phyloP scores from a whole-genome alignment of 2,888 invertebrate genomes.

The Pogonocherus hispidulus region DNA sequence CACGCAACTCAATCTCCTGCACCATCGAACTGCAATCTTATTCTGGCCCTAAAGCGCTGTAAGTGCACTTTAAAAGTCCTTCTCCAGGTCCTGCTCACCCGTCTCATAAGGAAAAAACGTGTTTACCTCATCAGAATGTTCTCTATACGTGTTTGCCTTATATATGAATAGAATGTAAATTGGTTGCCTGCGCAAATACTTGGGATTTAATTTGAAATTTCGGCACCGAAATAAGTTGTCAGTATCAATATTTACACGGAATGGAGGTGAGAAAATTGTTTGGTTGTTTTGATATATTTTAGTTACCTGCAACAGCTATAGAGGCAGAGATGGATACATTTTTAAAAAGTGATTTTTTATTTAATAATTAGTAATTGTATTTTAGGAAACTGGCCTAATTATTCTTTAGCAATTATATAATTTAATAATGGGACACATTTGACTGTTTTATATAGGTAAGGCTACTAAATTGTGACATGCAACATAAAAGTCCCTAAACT shows the following conservation, averaged over 20 bases:
- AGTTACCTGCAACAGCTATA: too few species aligned
- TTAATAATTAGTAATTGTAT: too few species aligned
- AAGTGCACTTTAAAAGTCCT: neutral
- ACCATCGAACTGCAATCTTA: neutral
- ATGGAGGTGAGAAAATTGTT: neutral
- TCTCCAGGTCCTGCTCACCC: neutral
- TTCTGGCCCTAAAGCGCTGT: neutral
- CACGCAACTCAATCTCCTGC: neutral
- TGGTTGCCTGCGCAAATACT: slow-evolving; percentile 13
- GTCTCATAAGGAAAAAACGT: neutral
- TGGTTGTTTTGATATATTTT: neutral
- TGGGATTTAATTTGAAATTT: slow-evolving; percentile 12
- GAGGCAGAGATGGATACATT: too few species aligned
- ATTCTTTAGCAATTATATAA: too few species aligned
- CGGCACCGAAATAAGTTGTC: neutral
- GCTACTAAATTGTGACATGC: too few species aligned
- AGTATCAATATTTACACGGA: neutral
- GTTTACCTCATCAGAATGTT: neutral
- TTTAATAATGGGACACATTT: too few species aligned
- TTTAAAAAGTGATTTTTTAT: too few species aligned
- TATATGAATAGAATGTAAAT: slow-evolving; percentile 4
- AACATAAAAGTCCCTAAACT: too few species aligned
- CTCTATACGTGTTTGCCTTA: neutral
- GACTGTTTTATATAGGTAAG: too few species aligned
- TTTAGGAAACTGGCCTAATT: too few species aligned